phyloP scores from a whole-genome alignment of 2,797 vertebrate species.

The Leptodactylus fallax region DNA sequence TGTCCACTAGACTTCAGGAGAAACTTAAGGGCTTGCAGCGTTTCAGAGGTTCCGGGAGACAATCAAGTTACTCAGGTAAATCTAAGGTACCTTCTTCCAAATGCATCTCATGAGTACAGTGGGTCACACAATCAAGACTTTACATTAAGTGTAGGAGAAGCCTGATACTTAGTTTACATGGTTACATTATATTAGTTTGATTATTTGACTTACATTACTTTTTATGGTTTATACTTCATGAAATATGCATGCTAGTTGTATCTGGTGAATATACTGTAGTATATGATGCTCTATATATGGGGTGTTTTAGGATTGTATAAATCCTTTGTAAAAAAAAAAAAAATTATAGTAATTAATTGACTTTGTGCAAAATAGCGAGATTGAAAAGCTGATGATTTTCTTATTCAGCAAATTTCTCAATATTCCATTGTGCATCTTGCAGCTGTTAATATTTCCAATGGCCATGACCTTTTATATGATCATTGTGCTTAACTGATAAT shows the following conservation, averaged over 20 bases:
- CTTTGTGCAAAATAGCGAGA: background rate
- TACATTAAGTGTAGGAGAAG: no score
- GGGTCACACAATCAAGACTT: no score
- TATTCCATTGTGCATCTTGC: background rate
- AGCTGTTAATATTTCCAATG: background rate
- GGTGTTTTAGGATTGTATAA: background rate
- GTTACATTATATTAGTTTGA: no score
- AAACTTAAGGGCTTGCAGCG: no score
- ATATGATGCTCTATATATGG: background rate
- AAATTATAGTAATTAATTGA: background rate
- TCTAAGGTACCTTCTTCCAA: no score
- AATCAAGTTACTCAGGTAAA: no score
- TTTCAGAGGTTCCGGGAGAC: no score
- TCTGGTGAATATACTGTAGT: background rate
- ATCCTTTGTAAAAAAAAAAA: background rate
- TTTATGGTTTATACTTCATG: background rate
- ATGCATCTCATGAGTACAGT: no score
- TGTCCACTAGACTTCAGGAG: no score
- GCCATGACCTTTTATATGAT: constrained; percentile 8
- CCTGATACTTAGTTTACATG: no score
- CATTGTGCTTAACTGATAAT: background rate
- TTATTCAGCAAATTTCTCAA: background rate
- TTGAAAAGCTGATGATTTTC: background rate
- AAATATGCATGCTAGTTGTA: background rate
- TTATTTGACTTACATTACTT: no score